Evolutionary conservation across 2,113 vertebrate genomes (phyloP).

Genomic region (Plotosus lineatus): DNA sequence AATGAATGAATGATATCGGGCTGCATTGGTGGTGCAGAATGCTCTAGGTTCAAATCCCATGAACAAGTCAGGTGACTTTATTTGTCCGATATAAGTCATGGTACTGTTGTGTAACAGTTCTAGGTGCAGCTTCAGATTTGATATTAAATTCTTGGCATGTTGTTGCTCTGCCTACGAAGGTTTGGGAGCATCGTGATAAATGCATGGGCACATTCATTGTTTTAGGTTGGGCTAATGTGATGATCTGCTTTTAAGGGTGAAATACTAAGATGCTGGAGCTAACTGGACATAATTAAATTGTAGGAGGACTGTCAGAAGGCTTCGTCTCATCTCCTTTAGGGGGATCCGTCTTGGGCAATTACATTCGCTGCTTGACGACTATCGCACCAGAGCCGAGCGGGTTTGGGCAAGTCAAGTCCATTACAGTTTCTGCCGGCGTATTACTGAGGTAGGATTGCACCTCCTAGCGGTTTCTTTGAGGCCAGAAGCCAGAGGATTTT

Average conservation of each 20-base stretch:
- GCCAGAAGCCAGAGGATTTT: too few species aligned
- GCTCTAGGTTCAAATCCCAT: too few species aligned
- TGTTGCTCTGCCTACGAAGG: slow-evolving; percentile 25
- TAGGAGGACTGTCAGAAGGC: slow-evolving; percentile 26
- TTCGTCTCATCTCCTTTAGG: slow-evolving; percentile 47
- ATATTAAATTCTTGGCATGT: slow-evolving; percentile 26
- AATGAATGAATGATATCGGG: too few species aligned
- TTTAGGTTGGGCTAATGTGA: slow-evolving; percentile 47
- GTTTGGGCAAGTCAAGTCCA: too few species aligned
- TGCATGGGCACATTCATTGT: slow-evolving; percentile 33
- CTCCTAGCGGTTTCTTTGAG: too few species aligned
- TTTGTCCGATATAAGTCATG: not conserved
- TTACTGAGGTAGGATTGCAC: too few species aligned
- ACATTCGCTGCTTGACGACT: slow-evolving; percentile 11
- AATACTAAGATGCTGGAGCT: slow-evolving; percentile 14
- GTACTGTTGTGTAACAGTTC: not conserved
- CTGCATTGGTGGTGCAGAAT: too few species aligned
- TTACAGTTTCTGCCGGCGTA: too few species aligned
- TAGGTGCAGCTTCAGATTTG: not conserved
- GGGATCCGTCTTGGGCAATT: slow-evolving; percentile 26
- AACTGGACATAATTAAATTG: not conserved
- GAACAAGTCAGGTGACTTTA: too few species aligned
- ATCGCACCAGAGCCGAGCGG: too few species aligned
- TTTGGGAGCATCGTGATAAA: slow-evolving; percentile 37
- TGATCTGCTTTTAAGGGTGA: slow-evolving; percentile 45